Conservation (phyloP, 2,113 vertebrate species). For the Monarcha castaneiventris region DNA sequence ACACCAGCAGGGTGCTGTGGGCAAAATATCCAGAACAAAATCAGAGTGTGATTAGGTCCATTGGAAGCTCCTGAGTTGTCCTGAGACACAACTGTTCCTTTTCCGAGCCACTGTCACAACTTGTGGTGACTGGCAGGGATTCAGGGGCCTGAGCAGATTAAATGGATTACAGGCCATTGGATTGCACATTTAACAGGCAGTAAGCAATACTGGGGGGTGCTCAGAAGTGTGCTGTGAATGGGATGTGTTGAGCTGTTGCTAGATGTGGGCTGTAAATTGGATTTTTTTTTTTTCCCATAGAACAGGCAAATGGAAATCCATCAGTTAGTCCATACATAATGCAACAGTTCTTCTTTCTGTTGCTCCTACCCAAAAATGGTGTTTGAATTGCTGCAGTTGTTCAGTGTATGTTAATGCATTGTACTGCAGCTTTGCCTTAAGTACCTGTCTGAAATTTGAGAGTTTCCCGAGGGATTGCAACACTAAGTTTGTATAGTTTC, state of each 20-base stretch:
- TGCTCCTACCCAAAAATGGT: neutral
- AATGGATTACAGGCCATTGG: neutral
- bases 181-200: neutral
- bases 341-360: neutral
- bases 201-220: neutral
- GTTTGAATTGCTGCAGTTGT: neutral
- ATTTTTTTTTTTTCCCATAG: neutral
- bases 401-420: neutral
- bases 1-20: neutral
- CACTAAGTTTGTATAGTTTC: neutral
- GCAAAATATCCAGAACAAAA: neutral
- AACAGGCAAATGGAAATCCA: neutral
- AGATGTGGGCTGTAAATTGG: neutral
- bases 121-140: neutral
- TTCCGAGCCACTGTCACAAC: rapidly evolving
- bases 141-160: neutral
- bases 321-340: neutral
- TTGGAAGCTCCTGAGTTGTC: neutral
- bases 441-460: neutral
- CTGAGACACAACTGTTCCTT: neutral
- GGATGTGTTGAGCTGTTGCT: neutral
- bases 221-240: neutral
- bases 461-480: neutral
- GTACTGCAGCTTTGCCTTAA: neutral
- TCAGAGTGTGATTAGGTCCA: neutral